Base-by-base conservation (phyloP, 53 echinoderm and acorn worm species). In the Echinarachnius parma region DNA sequence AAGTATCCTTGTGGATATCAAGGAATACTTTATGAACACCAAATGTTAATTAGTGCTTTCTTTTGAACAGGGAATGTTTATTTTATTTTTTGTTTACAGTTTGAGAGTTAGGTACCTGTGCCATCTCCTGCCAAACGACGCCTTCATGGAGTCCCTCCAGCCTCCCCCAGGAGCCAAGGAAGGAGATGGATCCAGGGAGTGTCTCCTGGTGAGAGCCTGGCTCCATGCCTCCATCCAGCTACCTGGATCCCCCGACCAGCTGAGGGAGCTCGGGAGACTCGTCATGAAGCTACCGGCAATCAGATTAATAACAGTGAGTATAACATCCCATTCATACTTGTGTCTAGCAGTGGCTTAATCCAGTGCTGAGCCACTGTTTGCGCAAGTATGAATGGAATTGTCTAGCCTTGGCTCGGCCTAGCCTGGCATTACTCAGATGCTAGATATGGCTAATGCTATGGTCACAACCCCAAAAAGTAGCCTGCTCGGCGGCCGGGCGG, bases 261-360 rank as follows among this genome's bases (percentile, higher is more conserved):
- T 92, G 78, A 85, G 85, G 48, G 92, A 92, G 44, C 75, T 98
- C 28, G 89, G 88, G 9, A 60, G 86, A 4, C 75, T 90, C 9
- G 84, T 94, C 22, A 72, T 78, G 54, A 94, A 90, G 78, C 75
- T 85, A 16, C 79, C 83, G n/a, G n/a, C n/a, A n/a, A n/a, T n/a
- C n/a, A n/a, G n/a, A n/a, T n/a, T n/a, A n/a, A n/a, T n/a, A n/a
- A n/a, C n/a, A n/a, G n/a, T n/a, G n/a, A n/a, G n/a, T n/a, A n/a
- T n/a, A n/a, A n/a, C n/a, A n/a, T n/a, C n/a, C n/a, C n/a, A n/a
- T n/a, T n/a, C n/a, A n/a, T n/a, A n/a, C n/a, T n/a, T n/a, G n/a
- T n/a, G n/a, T n/a, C n/a, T n/a, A n/a, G n/a, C n/a, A n/a, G n/a
- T n/a, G n/a, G n/a, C n/a, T n/a, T n/a, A n/a, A n/a, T n/a, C n/a